A percentile compares a stretch with the other conserved stretches of the same genome.
phyloP scores from a whole-genome alignment of 92 coral and sea anemone species.

The Scolanthus callimorphus region DNA sequence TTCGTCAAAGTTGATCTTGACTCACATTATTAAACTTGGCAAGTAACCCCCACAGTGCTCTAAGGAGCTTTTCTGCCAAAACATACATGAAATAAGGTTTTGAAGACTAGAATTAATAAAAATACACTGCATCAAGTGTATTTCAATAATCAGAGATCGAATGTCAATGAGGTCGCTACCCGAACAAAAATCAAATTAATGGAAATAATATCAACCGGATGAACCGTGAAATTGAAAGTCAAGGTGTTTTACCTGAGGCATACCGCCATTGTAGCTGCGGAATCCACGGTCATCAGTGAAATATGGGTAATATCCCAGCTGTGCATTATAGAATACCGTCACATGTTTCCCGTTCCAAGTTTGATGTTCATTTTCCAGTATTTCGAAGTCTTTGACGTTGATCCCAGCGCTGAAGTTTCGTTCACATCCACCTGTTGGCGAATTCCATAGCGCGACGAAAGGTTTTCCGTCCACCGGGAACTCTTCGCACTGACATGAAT shows the following conservation, averaged over 20 bases:
- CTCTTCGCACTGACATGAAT: slow-evolving; percentile 78
- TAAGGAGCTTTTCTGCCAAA: too few species aligned
- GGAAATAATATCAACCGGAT: neutral
- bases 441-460: slow-evolving; percentile 95
- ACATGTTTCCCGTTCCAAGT: slow-evolving; percentile 92
- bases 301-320: slow-evolving; percentile 89
- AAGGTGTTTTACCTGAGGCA: slow-evolving; percentile 80
- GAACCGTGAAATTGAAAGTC: neutral
- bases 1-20: too few species aligned
- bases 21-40: too few species aligned
- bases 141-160: too few species aligned
- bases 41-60: too few species aligned
- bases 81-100: too few species aligned
- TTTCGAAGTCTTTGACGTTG: slow-evolving; percentile 75
- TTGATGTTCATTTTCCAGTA: slow-evolving; percentile 78
- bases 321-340: slow-evolving; percentile 91
- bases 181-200: neutral
- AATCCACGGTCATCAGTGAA: slow-evolving; percentile 59
- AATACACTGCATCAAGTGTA: too few species aligned
- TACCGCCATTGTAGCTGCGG: slow-evolving; percentile 77
- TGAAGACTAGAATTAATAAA: too few species aligned
- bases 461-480: slow-evolving; percentile 69
- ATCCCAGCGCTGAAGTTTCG: slow-evolving; percentile 82
- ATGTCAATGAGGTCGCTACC: too few species aligned
- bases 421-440: slow-evolving; percentile 95